A percentile compares a stretch with the other conserved stretches of the same genome.
These are phyloP conservation scores for Marasmarcha lunaedactyla DNA, from an alignment of 2,888 invertebrate genomes.

Conservation along the genomic window DNA sequence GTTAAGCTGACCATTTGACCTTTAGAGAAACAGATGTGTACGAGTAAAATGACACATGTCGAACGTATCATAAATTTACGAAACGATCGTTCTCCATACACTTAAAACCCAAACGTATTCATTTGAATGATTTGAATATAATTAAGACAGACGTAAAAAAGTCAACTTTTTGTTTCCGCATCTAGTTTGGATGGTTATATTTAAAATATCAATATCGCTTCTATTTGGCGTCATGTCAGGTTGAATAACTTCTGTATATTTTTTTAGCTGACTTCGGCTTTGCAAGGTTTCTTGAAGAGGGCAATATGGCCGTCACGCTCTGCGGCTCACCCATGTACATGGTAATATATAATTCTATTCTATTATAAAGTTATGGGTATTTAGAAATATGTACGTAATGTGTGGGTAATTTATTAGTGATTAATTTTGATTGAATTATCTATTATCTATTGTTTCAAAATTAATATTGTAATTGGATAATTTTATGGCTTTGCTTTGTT, in stretches of 20 bases:
- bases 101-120: no score
- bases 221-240: no score
- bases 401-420: conserved; percentile 1
- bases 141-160: no score
- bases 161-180: no score
- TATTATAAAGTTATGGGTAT: neutral
- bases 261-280: conserved; percentile 97
- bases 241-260: conserved; percentile 27
- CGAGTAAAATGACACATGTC: no score
- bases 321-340: conserved; percentile 99
- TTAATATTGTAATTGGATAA: neutral
- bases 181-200: no score
- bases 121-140: no score
- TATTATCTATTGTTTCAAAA: neutral
- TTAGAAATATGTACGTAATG: neutral
- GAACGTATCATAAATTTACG: no score
- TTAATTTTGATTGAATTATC: neutral
- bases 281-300: conserved; percentile 97
- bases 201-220: no score
- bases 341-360: conserved; percentile 68
- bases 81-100: no score
- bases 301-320: conserved; percentile 99
- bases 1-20: no score
- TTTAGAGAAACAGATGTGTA: no score
- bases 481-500: neutral